Evolutionary conservation across 2,797 vertebrate genomes (phyloP), one percentile per base, ranked within the genome.

Genomic region (Enteromius paludinosus): DNA sequence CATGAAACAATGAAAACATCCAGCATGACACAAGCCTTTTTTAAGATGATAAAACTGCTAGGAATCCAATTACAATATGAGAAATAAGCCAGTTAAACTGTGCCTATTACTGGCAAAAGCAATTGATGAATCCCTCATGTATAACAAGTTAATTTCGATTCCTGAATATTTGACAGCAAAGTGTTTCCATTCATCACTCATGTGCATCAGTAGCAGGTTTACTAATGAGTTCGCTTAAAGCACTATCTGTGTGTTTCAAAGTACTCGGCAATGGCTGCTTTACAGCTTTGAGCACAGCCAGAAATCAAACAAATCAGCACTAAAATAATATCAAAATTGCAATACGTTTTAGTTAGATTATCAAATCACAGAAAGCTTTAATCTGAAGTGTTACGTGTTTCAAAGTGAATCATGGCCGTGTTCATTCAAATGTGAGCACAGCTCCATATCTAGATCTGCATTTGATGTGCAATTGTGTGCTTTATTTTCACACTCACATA

Each of bases 161-260:
- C 30, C 72, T 74, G 33, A 59, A 59, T 74, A 74, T 74, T 41
- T 25, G 72, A 74, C 12, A 25, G 52, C 52, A 74, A 59, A 74
- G n/a, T 25, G 72, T 74, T 56, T 59, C 72, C 72, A 74, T 59
- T 74, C 14, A 56, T 74, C 33, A 74, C 52, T 59, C 20, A 56
- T 2, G n/a, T 17, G 20, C 20, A 41, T 74, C 52, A 38, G 30
- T 25, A 25, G 33, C 20, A 41, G 14, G 52, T 56, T 74, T 59
- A 74, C 52, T 38, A 59, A 59, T 59, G 72, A 59, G 49, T 74
- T 74, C 25, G 5, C 49, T 33, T 23, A 72, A 73, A 56, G 23
- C 49, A 38, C 71, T 38, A 38, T 74, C 45, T 52, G 10, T 33
- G 68, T 18, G 45, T 52, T 49, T 52, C 17, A 72, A 52, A 72